Evolutionary conservation across 2,888 invertebrate genomes (phyloP), one percentile per base, ranked within the genome.

Genomic region (Laspeyria flexula): DNA sequence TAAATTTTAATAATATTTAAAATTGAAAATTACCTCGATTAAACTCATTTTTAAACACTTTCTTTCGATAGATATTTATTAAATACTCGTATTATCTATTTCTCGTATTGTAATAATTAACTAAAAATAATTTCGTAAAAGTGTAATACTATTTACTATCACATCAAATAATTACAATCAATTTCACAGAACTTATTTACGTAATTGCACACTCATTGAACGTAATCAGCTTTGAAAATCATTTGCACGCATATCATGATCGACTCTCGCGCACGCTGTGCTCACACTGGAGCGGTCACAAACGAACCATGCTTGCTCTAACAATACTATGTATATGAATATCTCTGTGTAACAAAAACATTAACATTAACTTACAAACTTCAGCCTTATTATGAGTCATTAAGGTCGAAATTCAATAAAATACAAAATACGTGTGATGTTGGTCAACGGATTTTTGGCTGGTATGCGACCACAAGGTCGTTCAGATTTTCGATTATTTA

Each of bases 361-460:
- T 62, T 65, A 50, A 50, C 45, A 55, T 52, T 52, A 44, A 41
- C 46, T 59, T 13, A 42, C 45, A 45, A 50, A 60, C 40, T 39
- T 23, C 25, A 27, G 48, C 49, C 56, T 56, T 68, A 68, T 49
- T 33, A 18, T 51, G 30, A 50, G 42, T 38, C 16, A 21, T 49
- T 73, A 71, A 62, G 63, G 72, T 71, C 35, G 54, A 65, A 54
- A 58, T 46, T 71, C 23, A 38, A 50, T 35, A 40, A 21, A 16
- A 15, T 42, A 39, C 35, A 60, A 58, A 70, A 67, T 71, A 54
- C 60, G 56, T 67, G 71, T 75, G 79, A 75, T 79, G 75, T 77
- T 79, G 79, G 76, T 73, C 81, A 83, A 79, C 81, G 75, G 73
- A 81, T 79, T 83, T 81, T 77, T 66, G 66, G 61, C 70, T 61